A percentile compares a stretch with the other conserved stretches of the same genome.
Evolutionary conservation across 2,113 vertebrate genomes (phyloP).

Genomic region (Origma solitaria): DNA sequence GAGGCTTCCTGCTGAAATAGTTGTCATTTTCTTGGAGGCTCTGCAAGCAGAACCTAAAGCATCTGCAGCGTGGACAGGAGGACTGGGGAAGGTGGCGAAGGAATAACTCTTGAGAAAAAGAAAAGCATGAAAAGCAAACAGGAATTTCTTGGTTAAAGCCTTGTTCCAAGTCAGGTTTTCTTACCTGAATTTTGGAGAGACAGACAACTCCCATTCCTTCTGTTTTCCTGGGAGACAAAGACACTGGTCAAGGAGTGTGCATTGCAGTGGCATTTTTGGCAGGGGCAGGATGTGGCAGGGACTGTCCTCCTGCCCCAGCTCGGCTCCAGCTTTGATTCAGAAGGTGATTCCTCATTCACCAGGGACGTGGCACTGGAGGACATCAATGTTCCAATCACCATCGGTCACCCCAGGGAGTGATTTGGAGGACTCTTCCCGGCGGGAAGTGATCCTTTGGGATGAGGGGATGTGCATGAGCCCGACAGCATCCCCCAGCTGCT

Average conservation of each 20-base stretch:
- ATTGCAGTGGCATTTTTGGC: too few species aligned
- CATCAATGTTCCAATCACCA: rapidly evolving
- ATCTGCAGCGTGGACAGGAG: neutral
- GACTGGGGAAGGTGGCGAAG: rapidly evolving
- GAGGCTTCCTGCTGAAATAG: neutral
- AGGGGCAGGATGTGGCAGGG: rapidly evolving
- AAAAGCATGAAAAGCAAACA: neutral
- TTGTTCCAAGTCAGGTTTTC: neutral
- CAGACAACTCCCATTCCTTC: neutral
- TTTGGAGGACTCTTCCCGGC: neutral
- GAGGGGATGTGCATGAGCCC: rapidly evolving
- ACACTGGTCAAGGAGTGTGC: rapidly evolving
- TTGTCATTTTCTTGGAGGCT: neutral
- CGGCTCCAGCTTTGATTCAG: neutral
- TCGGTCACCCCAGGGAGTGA: rapidly evolving
- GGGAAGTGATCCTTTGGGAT: neutral
- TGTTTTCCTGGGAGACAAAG: neutral
- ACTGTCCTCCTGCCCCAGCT: neutral
- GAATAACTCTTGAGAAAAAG: neutral
- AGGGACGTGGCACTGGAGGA: rapidly evolving
- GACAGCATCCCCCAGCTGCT: neutral
- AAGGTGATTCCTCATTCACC: too few species aligned
- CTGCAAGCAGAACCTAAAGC: neutral
- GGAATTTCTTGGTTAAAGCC: neutral
- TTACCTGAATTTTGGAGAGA: neutral